Percentiles rank a stretch among this genome's conserved stretches.
Conservation (phyloP, 2,797 vertebrate genomes). For the Micropoecilia bifurca region DNA sequence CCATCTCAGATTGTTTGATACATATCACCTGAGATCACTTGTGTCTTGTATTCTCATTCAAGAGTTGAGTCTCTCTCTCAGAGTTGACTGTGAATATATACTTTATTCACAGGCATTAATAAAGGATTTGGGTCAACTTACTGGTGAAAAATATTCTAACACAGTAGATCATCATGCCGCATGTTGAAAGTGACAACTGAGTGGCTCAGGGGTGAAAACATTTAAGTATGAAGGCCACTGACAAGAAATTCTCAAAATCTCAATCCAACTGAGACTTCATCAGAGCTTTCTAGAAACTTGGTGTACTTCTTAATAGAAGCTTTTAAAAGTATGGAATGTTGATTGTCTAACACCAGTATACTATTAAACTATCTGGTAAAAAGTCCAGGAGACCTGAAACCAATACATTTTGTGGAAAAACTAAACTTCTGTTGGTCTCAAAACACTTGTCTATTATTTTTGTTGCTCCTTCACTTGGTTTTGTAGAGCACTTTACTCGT, state of each 20-base stretch:
- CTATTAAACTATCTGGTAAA: background rate
- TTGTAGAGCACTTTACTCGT: background rate
- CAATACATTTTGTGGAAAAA: background rate
- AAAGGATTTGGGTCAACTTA: background rate
- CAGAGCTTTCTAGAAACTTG: background rate
- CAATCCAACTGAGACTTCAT: background rate
- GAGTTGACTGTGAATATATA: no score
- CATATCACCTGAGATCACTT: background rate
- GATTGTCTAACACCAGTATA: background rate
- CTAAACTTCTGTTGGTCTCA: background rate
- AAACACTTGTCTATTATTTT: background rate
- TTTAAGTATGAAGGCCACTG: background rate
- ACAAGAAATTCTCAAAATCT: background rate
- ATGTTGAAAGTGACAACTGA: background rate
- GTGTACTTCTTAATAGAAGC: background rate
- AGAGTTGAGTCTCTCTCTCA: background rate
- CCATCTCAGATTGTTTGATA: background rate
- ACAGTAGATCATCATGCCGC: background rate
- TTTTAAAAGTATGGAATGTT: background rate
- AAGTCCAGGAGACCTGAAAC: background rate
- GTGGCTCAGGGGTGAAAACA: background rate
- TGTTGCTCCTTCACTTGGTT: background rate
- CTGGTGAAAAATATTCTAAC: background rate
- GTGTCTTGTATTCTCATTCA: background rate
- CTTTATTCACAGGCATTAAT: background rate